A percentile compares a stretch with the other conserved stretches of the same genome.
Conservation (phyloP, 2,113 vertebrate genomes). For the Cricetomys ansorgei region DNA sequence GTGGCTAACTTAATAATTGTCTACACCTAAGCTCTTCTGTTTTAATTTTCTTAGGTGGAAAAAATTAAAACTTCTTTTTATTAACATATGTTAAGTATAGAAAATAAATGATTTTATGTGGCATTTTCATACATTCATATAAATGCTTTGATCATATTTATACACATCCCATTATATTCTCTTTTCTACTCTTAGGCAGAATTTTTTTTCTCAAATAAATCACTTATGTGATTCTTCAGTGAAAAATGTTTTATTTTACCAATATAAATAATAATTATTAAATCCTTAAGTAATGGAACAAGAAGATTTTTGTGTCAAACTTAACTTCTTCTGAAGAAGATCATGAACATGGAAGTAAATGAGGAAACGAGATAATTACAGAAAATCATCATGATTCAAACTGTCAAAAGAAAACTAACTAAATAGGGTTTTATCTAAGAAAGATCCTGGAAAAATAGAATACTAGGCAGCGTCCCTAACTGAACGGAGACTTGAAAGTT, state of each 20-base stretch:
- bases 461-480: background rate
- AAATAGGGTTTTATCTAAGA: background rate
- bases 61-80: background rate
- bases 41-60: conserved; percentile 1
- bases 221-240: conserved; percentile 5
- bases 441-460: background rate
- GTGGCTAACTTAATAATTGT: background rate
- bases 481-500: background rate
- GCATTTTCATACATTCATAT: background rate
- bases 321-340: background rate
- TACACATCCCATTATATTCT: background rate
- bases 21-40: background rate
- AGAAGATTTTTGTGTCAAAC: background rate
- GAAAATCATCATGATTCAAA: background rate
- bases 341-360: background rate
- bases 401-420: background rate
- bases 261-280: conserved; percentile 38
- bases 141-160: background rate
- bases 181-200: background rate
- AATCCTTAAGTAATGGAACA: conserved; percentile 10
- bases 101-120: background rate
- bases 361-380: background rate
- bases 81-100: background rate
- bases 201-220: conserved; percentile 49
- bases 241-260: conserved; percentile 16